Evolutionary conservation across 2,797 vertebrate species (phyloP), one percentile per base, ranked within the genome.

Genomic region (Ptychadena robeensis): DNA sequence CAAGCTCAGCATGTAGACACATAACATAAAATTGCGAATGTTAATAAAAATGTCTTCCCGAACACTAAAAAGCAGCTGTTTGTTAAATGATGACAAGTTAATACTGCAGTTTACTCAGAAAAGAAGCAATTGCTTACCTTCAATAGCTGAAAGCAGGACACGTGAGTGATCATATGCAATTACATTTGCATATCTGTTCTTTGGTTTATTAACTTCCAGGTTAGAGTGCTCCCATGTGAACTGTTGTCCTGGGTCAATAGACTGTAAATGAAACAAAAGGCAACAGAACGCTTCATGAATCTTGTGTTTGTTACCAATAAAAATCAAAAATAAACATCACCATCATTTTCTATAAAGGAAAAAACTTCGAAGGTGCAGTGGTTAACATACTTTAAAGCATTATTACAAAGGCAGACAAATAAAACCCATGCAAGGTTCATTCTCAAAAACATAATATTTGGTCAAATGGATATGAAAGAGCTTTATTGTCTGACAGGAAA

Each of bases 141-240:
- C 98, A 87, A 99, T 99, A 87, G 95, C 96, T 34, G 97, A 96
- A 44, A 99, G 96, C 63, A 99, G 90, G 87, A 99, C 97, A 85
- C 98, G 92, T 80, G 98, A 98, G 92, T 99, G 98, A 89, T 99
- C 98, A 18, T 99, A 99, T 59, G 98, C 97, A 85, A 99, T 99
- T 88, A 99, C 98, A 87, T 99, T 99, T 69, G 98, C 98, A 25
- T 99, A 99, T 95, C 98, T 95, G 86, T 99, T 99, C 96, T 99
- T 99, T 95, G 97, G 97, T 94, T 99, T 99, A 93, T 99, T 99
- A 90, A 99, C 97, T 94, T 99, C 98, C 93, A 99, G 91, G 93
- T 99, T 99, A 65, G 98, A 99, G 87, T 99, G 96, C 65, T 99
- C 98, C 98, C 98, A 99, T 1, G 98, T 99, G 90, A 99, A 99